phyloP scores from a whole-genome alignment of 1,140 invertebrate genomes.

The Halesus radiatus region DNA sequence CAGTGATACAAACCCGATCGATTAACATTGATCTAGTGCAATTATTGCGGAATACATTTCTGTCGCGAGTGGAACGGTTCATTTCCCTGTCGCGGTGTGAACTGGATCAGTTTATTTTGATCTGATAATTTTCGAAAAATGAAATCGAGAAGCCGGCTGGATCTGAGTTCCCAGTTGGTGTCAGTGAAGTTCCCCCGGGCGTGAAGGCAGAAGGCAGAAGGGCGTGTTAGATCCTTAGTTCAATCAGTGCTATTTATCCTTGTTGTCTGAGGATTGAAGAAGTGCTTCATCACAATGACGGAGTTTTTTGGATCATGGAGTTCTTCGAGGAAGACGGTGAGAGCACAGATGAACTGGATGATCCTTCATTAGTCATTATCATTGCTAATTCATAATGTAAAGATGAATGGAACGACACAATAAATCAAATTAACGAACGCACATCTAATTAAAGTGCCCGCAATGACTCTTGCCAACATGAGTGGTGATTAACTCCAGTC shows the following conservation, averaged over 20 bases:
- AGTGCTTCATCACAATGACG: conserved; percentile 47
- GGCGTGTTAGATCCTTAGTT: not conserved
- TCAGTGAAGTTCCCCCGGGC: conserved; percentile 14
- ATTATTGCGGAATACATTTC: not conserved
- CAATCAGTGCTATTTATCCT: not conserved
- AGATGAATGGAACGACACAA: no score
- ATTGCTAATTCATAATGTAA: no score
- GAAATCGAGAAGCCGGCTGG: conserved; percentile 21
- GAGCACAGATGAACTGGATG: not conserved
- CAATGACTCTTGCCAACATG: no score
- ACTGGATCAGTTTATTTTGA: conserved; percentile 22
- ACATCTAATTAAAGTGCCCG: no score
- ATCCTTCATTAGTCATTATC: no score
- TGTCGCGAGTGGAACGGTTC: not conserved
- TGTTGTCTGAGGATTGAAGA: not conserved
- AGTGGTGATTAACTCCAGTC: no score
- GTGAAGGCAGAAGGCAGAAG: not conserved
- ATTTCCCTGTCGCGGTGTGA: conserved; percentile 4
- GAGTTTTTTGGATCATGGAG: conserved; percentile 58
- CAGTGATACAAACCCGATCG: conserved; percentile 3
- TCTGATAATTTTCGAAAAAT: conserved; percentile 11
- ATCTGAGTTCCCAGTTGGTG: not conserved
- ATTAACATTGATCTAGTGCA: not conserved
- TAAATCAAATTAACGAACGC: no score
- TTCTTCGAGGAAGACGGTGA: conserved; percentile 48